phyloP scores from a whole-genome alignment of 1,140 invertebrate species.

The Phocides pigmalion region DNA sequence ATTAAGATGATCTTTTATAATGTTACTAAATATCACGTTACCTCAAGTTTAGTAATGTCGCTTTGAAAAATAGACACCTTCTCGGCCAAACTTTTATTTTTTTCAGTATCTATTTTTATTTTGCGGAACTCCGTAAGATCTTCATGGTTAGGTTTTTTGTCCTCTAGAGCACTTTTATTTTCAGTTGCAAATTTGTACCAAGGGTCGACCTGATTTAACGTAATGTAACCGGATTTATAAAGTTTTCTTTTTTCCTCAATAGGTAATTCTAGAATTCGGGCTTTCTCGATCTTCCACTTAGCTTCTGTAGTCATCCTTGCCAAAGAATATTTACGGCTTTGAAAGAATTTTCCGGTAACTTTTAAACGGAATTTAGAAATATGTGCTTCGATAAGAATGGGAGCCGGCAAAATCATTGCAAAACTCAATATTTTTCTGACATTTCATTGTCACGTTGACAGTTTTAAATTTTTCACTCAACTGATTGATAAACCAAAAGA shows the following conservation, averaged over 20 bases:
- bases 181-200: constrained; percentile 85
- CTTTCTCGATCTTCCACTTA: constrained; percentile 65
- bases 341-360: constrained; percentile 4
- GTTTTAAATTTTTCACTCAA: too few species aligned
- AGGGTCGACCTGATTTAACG: constrained; percentile 78
- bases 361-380: constrained; percentile 7
- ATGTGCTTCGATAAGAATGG: background rate
- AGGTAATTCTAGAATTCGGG: constrained; percentile 50
- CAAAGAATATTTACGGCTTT: constrained; percentile 37
- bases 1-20: too few species aligned
- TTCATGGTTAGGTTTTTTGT: constrained; percentile 56
- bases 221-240: constrained; percentile 54
- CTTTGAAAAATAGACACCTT: constrained; percentile 90
- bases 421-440: too few species aligned
- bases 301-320: constrained; percentile 56
- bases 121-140: constrained; percentile 70
- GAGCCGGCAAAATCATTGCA: too few species aligned
- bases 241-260: constrained; percentile 65
- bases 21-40: constrained; percentile 41
- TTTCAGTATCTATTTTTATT: constrained; percentile 66
- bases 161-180: constrained; percentile 62
- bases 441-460: too few species aligned
- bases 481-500: too few species aligned
- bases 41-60: constrained; percentile 94
- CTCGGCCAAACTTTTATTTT: constrained; percentile 80